Conservation (phyloP, 1,140 invertebrate genomes). For the Eubasilissa regina region DNA sequence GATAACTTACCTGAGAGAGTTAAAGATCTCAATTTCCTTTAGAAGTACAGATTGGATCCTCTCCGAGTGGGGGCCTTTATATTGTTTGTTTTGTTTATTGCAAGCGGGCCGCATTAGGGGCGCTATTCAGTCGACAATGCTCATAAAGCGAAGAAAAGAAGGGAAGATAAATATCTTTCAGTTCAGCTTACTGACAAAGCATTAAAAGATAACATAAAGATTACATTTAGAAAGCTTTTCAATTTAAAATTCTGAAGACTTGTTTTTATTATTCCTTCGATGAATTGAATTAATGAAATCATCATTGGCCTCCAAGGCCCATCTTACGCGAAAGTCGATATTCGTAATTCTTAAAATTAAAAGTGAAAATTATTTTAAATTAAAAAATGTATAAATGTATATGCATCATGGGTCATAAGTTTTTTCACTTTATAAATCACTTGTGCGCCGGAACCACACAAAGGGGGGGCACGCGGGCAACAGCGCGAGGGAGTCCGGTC, state of each 20-base stretch:
- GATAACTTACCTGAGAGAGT: slow-evolving; percentile 11
- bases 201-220: slow-evolving; percentile 17
- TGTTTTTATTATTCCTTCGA: background rate
- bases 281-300: background rate
- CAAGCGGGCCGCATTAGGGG: slow-evolving; percentile 1
- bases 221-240: slow-evolving; percentile 17
- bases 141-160: slow-evolving; percentile 18
- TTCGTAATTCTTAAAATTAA: no score
- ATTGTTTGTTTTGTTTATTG: slow-evolving; percentile 27
- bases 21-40: slow-evolving; percentile 33
- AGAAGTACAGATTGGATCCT: slow-evolving; percentile 8
- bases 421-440: no score
- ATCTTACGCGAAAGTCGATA: no score
- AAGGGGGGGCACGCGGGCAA: no score
- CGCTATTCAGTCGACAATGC: slow-evolving; percentile 5
- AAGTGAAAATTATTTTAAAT: no score
- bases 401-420: no score
- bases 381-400: no score
- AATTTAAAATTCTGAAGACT: background rate
- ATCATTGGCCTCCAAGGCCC: background rate
- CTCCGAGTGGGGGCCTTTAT: background rate
- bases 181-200: slow-evolving; percentile 21
- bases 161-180: slow-evolving; percentile 8
- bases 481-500: no score
- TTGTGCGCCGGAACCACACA: no score